phyloP scores from a whole-genome alignment of 2,888 invertebrate genomes.

The Parasteatoda lunata region DNA sequence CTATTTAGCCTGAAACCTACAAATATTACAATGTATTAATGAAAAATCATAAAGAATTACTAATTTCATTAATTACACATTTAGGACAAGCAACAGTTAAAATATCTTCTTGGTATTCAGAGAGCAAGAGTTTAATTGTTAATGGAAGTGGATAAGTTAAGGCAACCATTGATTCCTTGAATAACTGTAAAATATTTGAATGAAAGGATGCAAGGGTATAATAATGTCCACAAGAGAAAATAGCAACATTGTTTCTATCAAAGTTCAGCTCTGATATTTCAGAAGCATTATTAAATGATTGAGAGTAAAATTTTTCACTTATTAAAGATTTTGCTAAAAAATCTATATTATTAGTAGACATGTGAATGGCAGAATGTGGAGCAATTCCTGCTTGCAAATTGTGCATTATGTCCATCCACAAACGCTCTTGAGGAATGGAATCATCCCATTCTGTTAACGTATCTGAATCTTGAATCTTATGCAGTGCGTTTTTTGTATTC shows the following conservation, averaged over 20 bases:
- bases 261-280: conserved; percentile 24
- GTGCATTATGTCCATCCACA: conserved; percentile 64
- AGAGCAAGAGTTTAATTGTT: conserved; percentile 50
- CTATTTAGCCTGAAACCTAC: too few species aligned
- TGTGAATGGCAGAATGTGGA: conserved; percentile 41
- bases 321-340: conserved; percentile 56
- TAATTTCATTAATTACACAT: conserved; percentile 67
- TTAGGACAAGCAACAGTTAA: conserved; percentile 65
- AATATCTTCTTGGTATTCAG: conserved; percentile 55
- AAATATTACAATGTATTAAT: too few species aligned
- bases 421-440: conserved; percentile 52
- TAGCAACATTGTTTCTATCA: conserved; percentile 48
- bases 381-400: conserved; percentile 61
- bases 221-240: conserved; percentile 67
- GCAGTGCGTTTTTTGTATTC: conserved; percentile 40
- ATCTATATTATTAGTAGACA: conserved; percentile 61
- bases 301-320: conserved; percentile 52
- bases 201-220: conserved; percentile 58
- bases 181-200: conserved; percentile 43
- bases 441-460: conserved; percentile 63
- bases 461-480: conserved; percentile 58
- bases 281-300: conserved; percentile 35
- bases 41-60: conserved; percentile 51
- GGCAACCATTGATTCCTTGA: conserved; percentile 58
- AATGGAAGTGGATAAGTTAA: conserved; percentile 50